A percentile compares a stretch with the other conserved stretches of the same genome.
Conservation (phyloP, 1,140 invertebrate genomes). For the Cyphomyrmex costatus region DNA sequence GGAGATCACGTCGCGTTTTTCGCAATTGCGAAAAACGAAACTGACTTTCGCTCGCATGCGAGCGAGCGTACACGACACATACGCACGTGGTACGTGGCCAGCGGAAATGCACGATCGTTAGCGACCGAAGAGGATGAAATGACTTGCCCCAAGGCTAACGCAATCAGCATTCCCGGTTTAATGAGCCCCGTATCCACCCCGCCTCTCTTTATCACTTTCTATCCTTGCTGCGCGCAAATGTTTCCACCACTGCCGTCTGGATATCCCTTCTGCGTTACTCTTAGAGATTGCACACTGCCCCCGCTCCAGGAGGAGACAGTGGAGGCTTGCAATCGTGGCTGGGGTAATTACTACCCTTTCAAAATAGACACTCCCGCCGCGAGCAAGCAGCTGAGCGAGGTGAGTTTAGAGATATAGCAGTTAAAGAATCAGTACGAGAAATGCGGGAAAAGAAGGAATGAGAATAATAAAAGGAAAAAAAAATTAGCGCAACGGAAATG, state of each 20-base stretch:
- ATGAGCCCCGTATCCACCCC: constrained; percentile 78
- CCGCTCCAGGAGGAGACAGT: constrained; percentile 29
- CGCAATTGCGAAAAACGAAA: constrained; percentile 37
- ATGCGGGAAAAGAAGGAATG: constrained; percentile 28
- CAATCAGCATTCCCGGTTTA: constrained; percentile 83
- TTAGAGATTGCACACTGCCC: constrained; percentile 34
- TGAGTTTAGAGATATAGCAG: constrained; percentile 34
- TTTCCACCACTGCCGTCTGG: constrained; percentile 13
- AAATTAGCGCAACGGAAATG: background rate
- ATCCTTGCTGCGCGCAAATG: constrained; percentile 40
- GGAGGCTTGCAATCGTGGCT: constrained; percentile 36
- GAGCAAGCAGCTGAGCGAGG: background rate
- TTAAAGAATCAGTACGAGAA: constrained; percentile 52
- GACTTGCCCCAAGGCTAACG: constrained; percentile 77
- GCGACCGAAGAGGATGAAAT: constrained; percentile 69
- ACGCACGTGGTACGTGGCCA: constrained; percentile 58
- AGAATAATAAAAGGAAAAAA: background rate
- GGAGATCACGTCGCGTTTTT: constrained; percentile 46
- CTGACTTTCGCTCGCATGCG: constrained; percentile 3
- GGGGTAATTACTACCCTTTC: constrained; percentile 72
- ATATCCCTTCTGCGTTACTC: constrained; percentile 39
- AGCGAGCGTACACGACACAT: background rate
- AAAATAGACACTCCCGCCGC: constrained; percentile 58
- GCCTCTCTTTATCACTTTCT: constrained; percentile 61
- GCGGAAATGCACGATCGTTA: constrained; percentile 77